These are phyloP conservation scores for Drosophila imparisetae DNA, from an alignment of 2,888 invertebrate species.

Conservation along the genomic window DNA sequence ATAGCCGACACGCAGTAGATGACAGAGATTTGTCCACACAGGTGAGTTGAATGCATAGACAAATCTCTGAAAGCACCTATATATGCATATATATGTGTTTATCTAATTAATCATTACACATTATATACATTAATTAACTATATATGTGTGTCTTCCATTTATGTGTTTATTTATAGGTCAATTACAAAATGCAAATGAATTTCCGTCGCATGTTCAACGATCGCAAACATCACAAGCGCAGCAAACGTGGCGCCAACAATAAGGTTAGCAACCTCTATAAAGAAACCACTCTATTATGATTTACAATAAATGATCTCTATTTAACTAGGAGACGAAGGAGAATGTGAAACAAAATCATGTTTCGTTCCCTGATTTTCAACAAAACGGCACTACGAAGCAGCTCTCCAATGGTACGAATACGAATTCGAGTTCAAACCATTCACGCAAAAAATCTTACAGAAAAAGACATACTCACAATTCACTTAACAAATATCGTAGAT, in stretches of 20 bases:
- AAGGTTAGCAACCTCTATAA: constrained; percentile 87
- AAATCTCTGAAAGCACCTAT: constrained; percentile 63
- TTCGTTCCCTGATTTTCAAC: constrained; percentile 95
- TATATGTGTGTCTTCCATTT: background rate
- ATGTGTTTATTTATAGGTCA: constrained; percentile 85
- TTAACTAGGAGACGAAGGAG: constrained; percentile 86
- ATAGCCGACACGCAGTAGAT: constrained; percentile 95
- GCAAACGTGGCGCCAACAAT: constrained; percentile 90
- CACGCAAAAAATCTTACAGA: constrained; percentile 86
- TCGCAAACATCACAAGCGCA: constrained; percentile 93
- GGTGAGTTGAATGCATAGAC: constrained; percentile 84
- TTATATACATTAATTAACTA: background rate
- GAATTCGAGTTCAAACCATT: constrained; percentile 88
- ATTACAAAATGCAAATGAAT: constrained; percentile 96
- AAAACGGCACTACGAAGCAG: constrained; percentile 93
- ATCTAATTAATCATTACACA: background rate
- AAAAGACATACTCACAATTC: constrained; percentile 85
- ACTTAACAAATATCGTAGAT: constrained; percentile 86
- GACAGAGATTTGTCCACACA: constrained; percentile 94
- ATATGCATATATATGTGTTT: constrained; percentile 7
- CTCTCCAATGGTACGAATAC: constrained; percentile 94
- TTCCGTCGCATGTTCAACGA: constrained; percentile 94
- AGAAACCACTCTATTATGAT: background rate
- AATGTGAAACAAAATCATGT: constrained; percentile 93
- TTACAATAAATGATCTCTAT: too few relatives aligned